Evolutionary conservation across 2,888 invertebrate genomes (phyloP).

Genomic region (Dendrolimus houi): DNA sequence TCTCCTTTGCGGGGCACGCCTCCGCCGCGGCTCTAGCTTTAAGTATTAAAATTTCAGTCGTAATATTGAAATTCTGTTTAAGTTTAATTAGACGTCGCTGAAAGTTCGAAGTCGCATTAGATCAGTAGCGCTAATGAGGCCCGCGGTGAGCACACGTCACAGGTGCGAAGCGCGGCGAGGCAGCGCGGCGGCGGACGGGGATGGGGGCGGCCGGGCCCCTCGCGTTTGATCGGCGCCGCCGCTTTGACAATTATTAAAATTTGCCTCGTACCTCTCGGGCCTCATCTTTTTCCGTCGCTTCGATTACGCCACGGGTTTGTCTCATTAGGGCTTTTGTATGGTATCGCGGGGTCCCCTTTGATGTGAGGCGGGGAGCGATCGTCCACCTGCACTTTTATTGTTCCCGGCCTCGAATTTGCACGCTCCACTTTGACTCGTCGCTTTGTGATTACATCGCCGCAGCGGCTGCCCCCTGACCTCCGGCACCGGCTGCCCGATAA

Average conservation of each 20-base stretch:
- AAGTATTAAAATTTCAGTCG: constrained; percentile 71
- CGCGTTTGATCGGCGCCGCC: constrained; percentile 75
- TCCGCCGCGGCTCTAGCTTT: constrained; percentile 61
- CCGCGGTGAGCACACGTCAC: constrained; percentile 68
- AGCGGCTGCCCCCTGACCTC: constrained; percentile 38
- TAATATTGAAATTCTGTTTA: constrained; percentile 73
- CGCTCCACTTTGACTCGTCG: constrained; percentile 68
- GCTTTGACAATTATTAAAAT: constrained; percentile 79
- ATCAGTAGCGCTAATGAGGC: constrained; percentile 73
- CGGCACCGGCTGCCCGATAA: not conserved
- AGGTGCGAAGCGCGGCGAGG: constrained; percentile 36
- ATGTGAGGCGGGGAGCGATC: constrained; percentile 49
- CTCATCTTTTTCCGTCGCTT: constrained; percentile 76
- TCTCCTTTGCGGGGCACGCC: constrained; percentile 58
- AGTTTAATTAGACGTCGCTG: constrained; percentile 69
- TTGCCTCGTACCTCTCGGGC: constrained; percentile 74
- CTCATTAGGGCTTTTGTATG: constrained; percentile 76
- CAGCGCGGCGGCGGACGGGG: constrained; percentile 15
- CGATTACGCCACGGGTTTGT: constrained; percentile 76
- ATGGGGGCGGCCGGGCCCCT: constrained; percentile 27
- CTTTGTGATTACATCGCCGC: constrained; percentile 55
- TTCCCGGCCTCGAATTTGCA: constrained; percentile 67
- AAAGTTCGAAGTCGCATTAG: constrained; percentile 70
- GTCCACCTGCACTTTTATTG: constrained; percentile 75
- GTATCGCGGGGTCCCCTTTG: constrained; percentile 69